Conservation (phyloP, 2,113 vertebrate genomes). For the Donacobius atricapilla region DNA sequence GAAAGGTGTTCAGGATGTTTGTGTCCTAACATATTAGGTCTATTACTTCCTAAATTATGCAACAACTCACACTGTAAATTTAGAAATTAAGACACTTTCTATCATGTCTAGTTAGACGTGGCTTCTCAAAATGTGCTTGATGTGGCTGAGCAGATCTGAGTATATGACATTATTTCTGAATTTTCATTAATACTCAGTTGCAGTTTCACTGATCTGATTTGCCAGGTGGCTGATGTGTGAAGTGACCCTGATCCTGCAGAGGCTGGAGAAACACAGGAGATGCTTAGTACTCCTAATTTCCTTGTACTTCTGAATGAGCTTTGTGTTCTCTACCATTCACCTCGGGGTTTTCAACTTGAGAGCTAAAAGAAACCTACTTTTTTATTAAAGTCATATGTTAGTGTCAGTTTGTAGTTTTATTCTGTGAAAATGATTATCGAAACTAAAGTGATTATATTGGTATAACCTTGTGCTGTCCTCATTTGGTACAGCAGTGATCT, state of each 20-base stretch:
- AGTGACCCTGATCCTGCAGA: not conserved
- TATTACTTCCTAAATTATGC: not conserved
- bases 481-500: constrained; percentile 20
- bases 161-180: not conserved
- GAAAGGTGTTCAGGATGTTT: not conserved
- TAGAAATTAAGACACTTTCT: not conserved
- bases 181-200: not conserved
- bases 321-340: not conserved
- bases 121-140: not conserved
- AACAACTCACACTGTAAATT: not conserved
- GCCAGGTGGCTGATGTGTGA: not conserved
- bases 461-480: constrained; percentile 11
- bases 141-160: not conserved
- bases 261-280: not conserved
- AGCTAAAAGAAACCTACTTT: not conserved
- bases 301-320: not conserved
- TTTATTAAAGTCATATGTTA: not conserved
- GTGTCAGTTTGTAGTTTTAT: not conserved
- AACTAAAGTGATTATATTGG: constrained; percentile 15
- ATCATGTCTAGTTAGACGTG: not conserved
- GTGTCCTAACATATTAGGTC: not conserved
- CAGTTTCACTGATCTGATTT: not conserved
- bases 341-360: not conserved
- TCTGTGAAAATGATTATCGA: not conserved
- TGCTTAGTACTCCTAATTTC: not conserved